These are phyloP conservation scores for Agrochola circellaris DNA, from an alignment of 2,888 invertebrate genomes.

Conservation along the genomic window DNA sequence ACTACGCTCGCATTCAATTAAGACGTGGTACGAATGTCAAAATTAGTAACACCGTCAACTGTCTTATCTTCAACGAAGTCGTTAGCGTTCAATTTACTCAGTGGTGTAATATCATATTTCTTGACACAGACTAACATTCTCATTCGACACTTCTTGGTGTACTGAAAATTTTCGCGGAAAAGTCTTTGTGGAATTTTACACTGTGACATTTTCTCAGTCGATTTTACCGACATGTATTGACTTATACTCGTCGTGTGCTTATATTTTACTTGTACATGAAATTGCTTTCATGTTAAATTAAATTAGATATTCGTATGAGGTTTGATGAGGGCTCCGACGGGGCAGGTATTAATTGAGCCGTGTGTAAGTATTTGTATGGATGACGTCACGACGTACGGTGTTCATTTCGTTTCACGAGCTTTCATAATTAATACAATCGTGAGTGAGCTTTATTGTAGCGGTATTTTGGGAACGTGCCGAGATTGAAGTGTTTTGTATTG, in stretches of 20 bases:
- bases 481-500: slow-evolving; percentile 20
- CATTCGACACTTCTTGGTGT: not conserved
- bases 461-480: slow-evolving; percentile 19
- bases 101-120: slow-evolving; percentile 59
- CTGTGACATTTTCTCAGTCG: slow-evolving; percentile 40
- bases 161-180: slow-evolving; percentile 32
- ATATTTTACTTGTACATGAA: slow-evolving; percentile 80
- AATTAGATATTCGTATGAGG: slow-evolving; percentile 85
- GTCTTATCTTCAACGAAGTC: slow-evolving; percentile 69
- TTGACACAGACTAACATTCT: slow-evolving; percentile 50
- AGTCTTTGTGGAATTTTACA: slow-evolving; percentile 23
- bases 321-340: slow-evolving; percentile 75
- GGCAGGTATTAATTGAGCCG: slow-evolving; percentile 75
- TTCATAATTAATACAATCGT: slow-evolving; percentile 59
- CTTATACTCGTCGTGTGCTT: slow-evolving; percentile 61
- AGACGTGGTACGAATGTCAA: slow-evolving; percentile 75
- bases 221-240: slow-evolving; percentile 42
- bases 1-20: slow-evolving; percentile 73
- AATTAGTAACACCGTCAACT: slow-evolving; percentile 71
- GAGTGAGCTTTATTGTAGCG: slow-evolving; percentile 44
- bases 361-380: slow-evolving; percentile 66
- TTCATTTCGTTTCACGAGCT: slow-evolving; percentile 66
- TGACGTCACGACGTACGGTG: slow-evolving; percentile 65
- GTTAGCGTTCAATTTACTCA: slow-evolving; percentile 69
- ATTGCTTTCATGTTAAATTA: slow-evolving; percentile 86